A percentile compares a stretch with the other conserved stretches of the same genome.
phyloP scores from a whole-genome alignment of 2,888 invertebrate species.

The Eristalis pertinax region DNA sequence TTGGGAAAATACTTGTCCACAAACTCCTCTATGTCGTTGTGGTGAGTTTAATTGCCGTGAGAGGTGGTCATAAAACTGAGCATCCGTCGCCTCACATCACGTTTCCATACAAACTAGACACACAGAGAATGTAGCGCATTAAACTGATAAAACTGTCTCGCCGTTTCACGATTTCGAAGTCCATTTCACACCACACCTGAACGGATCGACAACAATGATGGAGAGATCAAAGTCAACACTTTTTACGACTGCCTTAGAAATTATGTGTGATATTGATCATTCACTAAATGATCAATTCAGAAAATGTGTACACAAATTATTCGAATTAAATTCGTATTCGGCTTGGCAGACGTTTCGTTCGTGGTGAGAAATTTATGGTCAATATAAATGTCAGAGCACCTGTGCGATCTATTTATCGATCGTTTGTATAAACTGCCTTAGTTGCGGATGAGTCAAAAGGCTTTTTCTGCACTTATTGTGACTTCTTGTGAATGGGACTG shows the following conservation, averaged over 20 bases:
- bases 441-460: neutral
- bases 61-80: no score
- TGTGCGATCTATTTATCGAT: neutral
- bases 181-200: no score
- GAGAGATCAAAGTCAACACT: neutral
- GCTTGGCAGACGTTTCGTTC: neutral
- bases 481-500: neutral
- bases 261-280: neutral
- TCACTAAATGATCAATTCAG: neutral
- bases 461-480: no score
- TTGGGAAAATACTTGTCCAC: no score
- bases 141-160: no score
- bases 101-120: no score
- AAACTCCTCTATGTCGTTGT: no score
- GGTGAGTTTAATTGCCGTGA: no score
- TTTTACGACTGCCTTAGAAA: neutral
- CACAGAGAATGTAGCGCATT: no score
- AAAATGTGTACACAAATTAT: neutral
- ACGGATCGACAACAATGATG: neutral
- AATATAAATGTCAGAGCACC: neutral
- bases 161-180: no score
- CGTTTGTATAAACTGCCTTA: neutral
- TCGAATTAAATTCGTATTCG: neutral
- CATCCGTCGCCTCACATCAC: no score
- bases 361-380: neutral